These are phyloP conservation scores for Laspeyria flexula DNA, from an alignment of 2,888 invertebrate species.

Conservation along the genomic window DNA sequence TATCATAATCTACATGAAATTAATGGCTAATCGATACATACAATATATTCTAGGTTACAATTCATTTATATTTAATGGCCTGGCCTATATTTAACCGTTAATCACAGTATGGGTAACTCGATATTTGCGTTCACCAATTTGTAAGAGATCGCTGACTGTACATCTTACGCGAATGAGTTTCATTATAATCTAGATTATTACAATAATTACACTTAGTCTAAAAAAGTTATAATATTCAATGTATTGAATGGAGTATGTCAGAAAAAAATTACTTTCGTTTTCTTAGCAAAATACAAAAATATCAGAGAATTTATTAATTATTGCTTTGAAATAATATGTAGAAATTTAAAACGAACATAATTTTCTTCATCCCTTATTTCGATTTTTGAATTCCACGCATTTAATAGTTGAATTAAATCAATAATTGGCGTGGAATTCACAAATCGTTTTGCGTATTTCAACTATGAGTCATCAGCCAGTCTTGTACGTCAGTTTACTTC, in stretches of 20 bases:
- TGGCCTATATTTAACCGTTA: constrained; percentile 55
- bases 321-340: too few species aligned
- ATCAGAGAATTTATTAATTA: too few species aligned
- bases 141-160: constrained; percentile 44
- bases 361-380: constrained; percentile 21
- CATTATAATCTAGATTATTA: constrained; percentile 35
- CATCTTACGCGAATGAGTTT: constrained; percentile 45
- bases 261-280: constrained; percentile 4
- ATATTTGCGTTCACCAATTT: constrained; percentile 36
- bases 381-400: constrained; percentile 31
- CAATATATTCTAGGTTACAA: constrained; percentile 35
- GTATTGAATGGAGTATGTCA: not conserved
- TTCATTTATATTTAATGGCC: constrained; percentile 40
- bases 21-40: constrained; percentile 35
- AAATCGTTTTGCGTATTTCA: constrained; percentile 35
- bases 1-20: constrained; percentile 38
- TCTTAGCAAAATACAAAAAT: too few species aligned
- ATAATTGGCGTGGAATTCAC: constrained; percentile 28
- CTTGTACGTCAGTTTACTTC: constrained; percentile 47
- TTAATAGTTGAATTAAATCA: not conserved
- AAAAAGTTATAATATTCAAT: constrained; percentile 3
- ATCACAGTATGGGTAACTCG: constrained; percentile 75
- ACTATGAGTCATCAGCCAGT: constrained; percentile 38
- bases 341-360: constrained; percentile 17
- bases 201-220: constrained; percentile 10